A percentile compares a stretch with the other conserved stretches of the same genome.
These are phyloP conservation scores for Cephus sareptanus DNA, from an alignment of 2,888 invertebrate genomes.

Conservation along the genomic window DNA sequence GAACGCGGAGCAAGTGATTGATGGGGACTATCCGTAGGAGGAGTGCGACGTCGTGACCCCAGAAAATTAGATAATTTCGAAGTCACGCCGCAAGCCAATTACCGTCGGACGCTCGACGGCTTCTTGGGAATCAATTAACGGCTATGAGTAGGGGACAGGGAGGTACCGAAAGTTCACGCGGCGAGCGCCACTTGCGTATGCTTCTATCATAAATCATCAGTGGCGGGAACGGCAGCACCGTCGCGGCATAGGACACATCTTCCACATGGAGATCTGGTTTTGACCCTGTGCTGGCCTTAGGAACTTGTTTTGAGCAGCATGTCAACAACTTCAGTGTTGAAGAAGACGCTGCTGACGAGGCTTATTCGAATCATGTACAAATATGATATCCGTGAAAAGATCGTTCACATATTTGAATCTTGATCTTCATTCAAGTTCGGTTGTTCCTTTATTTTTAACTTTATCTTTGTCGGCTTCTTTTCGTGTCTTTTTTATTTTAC, in stretches of 20 bases:
- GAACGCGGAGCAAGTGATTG: neutral
- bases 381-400: neutral
- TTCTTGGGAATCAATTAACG: constrained; percentile 38
- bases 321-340: neutral
- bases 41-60: constrained; percentile 26
- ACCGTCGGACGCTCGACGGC: constrained; percentile 15
- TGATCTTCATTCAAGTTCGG: neutral
- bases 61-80: constrained; percentile 39
- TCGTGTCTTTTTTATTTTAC: constrained; percentile 5
- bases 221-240: neutral
- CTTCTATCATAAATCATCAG: neutral
- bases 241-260: neutral
- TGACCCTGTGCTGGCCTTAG: neutral
- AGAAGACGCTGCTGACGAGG: neutral
- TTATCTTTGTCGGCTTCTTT: neutral
- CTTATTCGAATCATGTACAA: neutral
- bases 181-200: constrained; percentile 10
- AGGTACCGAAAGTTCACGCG: constrained; percentile 21
- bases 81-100: constrained; percentile 24
- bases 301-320: neutral
- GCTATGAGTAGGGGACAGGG: constrained; percentile 6
- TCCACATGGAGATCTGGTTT: neutral
- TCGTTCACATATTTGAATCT: neutral
- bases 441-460: constrained; percentile 5
- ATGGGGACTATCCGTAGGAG: neutral